Base-by-base conservation (phyloP, 2,113 vertebrate species). In the Otolemur garnettii region DNA sequence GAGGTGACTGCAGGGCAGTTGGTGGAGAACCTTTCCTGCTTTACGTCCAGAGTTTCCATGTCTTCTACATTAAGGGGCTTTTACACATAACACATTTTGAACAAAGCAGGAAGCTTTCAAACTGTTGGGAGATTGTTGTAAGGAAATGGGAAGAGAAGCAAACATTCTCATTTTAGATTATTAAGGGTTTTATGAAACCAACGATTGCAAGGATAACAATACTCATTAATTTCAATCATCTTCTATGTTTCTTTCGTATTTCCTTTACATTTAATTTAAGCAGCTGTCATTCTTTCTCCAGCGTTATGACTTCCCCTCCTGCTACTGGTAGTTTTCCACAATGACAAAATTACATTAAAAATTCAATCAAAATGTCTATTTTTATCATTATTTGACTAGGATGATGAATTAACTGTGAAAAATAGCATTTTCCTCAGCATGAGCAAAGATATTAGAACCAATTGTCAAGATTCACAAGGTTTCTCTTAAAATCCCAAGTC, bases 311-410 rank as follows among this genome's bases (percentile, higher is more conserved):
- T 90, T 96, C 42, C 69, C n/a, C 22, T 93, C 87, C 90, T 92
- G 66, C 80, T 91, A 83, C 62, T 81, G 60, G 42, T 78, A 53
- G 94, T 95, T 95, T 95, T 93, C 90, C 96, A 80, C 92, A 94
- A 96, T 88, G 79, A 92, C 59, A 96, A 97, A 97, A 85, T 95
- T 75, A 92, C 72, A 95, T 93, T 97, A 92, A 96, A 96, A 93
- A 97, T 90, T 91, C 93, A 93, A 96, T 94, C 92, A 95, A 80
- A 93, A 90, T 87, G 59, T 91, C 83, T 84, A 38, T 53, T 80
- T 90, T 96, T 83, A 84, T 92, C 50, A 87, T 53, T 77, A 17
- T 82, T 97, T 87, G 77, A 94, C 42, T 81, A 87, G 64, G 87
- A 45, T 85, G 69, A 72, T 57, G 85, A 84, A 90, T 93, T 83